Evolutionary conservation across 2,113 vertebrate species (phyloP).

Genomic region (Hippocampus zosterae): DNA sequence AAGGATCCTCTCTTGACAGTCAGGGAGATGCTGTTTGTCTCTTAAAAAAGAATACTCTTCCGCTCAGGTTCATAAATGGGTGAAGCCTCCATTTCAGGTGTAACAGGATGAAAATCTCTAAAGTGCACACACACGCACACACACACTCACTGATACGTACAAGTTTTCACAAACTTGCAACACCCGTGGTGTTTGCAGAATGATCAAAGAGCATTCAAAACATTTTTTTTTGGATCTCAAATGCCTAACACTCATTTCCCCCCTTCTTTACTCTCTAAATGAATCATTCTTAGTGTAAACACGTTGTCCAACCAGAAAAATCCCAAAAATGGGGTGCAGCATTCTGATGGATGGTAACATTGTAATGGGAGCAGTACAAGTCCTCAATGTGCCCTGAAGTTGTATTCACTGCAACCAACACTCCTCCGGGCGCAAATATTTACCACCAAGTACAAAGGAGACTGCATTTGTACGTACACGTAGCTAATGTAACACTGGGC

Average conservation of each 20-base stretch:
- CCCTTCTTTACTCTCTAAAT: slow-evolving; percentile 38
- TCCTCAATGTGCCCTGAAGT: not conserved
- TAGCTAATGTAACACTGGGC: not conserved
- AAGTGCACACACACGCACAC: slow-evolving; percentile 8
- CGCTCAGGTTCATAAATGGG: slow-evolving; percentile 59
- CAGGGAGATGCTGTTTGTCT: slow-evolving; percentile 44
- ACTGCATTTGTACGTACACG: not conserved
- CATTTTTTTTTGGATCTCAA: slow-evolving; percentile 54
- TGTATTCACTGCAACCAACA: not conserved
- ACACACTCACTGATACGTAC: slow-evolving; percentile 22
- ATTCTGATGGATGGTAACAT: not conserved
- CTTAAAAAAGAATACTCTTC: slow-evolving; percentile 17
- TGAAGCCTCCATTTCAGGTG: slow-evolving; percentile 60
- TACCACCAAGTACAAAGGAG: not conserved
- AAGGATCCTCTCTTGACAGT: slow-evolving; percentile 37
- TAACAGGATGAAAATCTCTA: slow-evolving; percentile 25
- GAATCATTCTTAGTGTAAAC: slow-evolving; percentile 29
- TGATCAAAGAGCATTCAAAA: slow-evolving; percentile 57
- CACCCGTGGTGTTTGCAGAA: slow-evolving; percentile 50
- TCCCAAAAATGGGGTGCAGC: not conserved
- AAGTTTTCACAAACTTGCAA: slow-evolving; percentile 39
- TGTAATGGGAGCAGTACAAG: not conserved
- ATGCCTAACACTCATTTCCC: slow-evolving; percentile 24
- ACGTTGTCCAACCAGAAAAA: not conserved
- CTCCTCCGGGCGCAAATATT: not conserved